Base-by-base conservation (phyloP, 2,113 vertebrate species). In the Xiphias gladius region DNA sequence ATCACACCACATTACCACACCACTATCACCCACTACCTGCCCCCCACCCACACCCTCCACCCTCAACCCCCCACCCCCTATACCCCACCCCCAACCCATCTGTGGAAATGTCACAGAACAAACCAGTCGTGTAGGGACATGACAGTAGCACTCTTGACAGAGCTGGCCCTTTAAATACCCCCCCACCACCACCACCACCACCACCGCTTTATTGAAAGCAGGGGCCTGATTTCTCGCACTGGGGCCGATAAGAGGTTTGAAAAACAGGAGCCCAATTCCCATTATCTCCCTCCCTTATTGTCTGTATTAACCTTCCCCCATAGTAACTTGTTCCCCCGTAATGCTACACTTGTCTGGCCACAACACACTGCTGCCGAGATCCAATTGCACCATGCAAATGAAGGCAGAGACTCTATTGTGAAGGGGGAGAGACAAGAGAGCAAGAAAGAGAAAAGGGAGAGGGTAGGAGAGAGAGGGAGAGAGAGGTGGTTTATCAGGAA, bases 361-460 rank as follows among this genome's bases (percentile, higher is more conserved):
- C 94, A 96, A 96, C 97, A 97, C 96, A 96, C 96, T 92, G 96
- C 96, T 95, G 95, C 95, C 90, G 89, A 91, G 93, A 97, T 96
- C 96, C 97, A 97, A 97, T 98, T 96, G 97, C 96, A 96, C 96
- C 96, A 98, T 98, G 97, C 97, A 97, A 98, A 98, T 98, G 96
- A 98, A 97, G 96, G 94, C 22, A 16, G 92, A 92, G 95, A 91
- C 93, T 94, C 95, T 93, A 96, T 96, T 97, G 96, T 97, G 96
- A 88, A 61, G 69, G 76, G 58, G 26, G 59, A 68, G 65, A 41
- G 41, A 76, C 54, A 32, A 52, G 74, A 71, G 72, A 89, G 59
- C 68, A 79, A 76, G 76, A 28, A 22, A 66, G 63, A 83, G 79
- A 74, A 19, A n/a, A 72, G 55, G 5, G 50, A 68, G 50, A 73